Base-by-base conservation (phyloP, 1,140 invertebrate species). In the Mizuhopecten yessoensis region DNA sequence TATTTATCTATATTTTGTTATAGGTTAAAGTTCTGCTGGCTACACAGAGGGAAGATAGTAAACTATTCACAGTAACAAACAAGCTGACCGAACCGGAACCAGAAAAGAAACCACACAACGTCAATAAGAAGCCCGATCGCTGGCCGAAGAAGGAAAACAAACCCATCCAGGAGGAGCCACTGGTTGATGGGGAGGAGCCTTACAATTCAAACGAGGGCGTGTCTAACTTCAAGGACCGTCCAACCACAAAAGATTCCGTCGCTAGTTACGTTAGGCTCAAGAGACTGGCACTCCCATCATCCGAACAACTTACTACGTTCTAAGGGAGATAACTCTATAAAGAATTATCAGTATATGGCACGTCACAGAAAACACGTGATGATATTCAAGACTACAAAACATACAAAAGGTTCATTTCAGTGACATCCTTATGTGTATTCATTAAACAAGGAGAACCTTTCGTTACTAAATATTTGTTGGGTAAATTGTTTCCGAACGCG, bases 171-270 rank as follows among this genome's bases (percentile, higher is more conserved):
- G 57, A 75, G n/a, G 57, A 75, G n/a, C 57, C 57, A 5, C 5
- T 75, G 1, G 57, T 75, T 11, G 29, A 29, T 1, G 57, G 29
- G 23, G 57, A 75, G n/a, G 57, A 75, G 23, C 57, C 57, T 9
- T 75, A 75, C 29, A 29, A 29, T 17, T 13, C 57, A 0, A 75
- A n/a, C 17, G 57, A 75, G 5, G 29, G 17, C 17, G 20, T 75
- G 3, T 3, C 57, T 17, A 75, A 75, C 11, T n/a, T 29, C 57
- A 75, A 87, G 11, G 42, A 87, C 15, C 23, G 89, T 13, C 89
- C 89, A 0, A 33, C 33, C 17, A 90, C 89, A 20, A 90, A 90
- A n/a, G 89, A 49, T 36, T 90, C 89, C 29, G 89, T 86, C 34
- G 36, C 89, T 15, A 90, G 89, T 33, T 90, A 90, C 33, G 75